Percentiles rank a stretch among this genome's conserved stretches.
phyloP scores from a whole-genome alignment of 2,888 invertebrate species.

The Lithophane semibrunnea region DNA sequence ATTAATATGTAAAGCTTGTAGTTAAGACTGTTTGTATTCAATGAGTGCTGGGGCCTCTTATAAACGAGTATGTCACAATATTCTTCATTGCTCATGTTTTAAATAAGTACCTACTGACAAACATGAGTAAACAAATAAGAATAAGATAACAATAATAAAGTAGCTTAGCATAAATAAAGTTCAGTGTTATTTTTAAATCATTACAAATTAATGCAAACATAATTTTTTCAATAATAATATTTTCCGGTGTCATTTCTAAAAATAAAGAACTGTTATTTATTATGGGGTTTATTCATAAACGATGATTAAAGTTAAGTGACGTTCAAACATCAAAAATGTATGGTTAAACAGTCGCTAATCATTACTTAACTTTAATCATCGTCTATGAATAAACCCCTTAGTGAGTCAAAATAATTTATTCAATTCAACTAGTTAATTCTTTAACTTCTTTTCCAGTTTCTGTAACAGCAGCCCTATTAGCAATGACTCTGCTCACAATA shows the following conservation, averaged over 20 bases:
- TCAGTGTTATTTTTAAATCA: not conserved
- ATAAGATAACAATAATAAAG: not conserved
- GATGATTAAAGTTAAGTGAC: too few species aligned
- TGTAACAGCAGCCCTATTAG: conserved; percentile 90
- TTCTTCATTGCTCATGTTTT: not conserved
- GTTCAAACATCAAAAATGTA: too few species aligned
- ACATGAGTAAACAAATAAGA: not conserved
- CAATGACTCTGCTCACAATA: conserved; percentile 91
- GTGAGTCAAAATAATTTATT: too few species aligned
- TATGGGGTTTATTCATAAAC: too few species aligned
- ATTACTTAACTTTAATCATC: too few species aligned
- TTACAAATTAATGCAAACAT: not conserved
- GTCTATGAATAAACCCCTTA: too few species aligned
- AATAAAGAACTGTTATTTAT: not conserved
- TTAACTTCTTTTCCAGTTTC: conserved; percentile 85
- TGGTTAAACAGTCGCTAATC: too few species aligned
- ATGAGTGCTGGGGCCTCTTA: not conserved
- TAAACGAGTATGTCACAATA: not conserved
- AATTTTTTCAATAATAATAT: not conserved
- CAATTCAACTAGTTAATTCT: not conserved
- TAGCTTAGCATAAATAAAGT: not conserved
- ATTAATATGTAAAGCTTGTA: conserved; percentile 50
- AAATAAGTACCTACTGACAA: not conserved
- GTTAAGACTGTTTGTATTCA: conserved; percentile 47
- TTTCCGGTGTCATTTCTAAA: not conserved